phyloP scores from a whole-genome alignment of 1,140 invertebrate species.

The Parapsyche elsis region DNA sequence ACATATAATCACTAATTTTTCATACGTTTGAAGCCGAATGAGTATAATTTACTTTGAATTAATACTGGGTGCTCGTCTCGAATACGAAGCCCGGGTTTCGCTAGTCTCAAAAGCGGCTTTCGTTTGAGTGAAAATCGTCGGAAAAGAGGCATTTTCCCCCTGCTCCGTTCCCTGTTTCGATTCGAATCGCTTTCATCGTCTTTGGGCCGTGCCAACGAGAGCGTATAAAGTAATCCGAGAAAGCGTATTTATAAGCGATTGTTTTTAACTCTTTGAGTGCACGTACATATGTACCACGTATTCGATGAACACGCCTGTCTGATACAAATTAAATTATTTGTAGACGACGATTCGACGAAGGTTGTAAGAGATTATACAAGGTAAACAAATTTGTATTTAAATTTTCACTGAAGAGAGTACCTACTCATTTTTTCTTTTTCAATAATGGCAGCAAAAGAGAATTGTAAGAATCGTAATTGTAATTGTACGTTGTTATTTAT shows the following conservation, averaged over 20 bases:
- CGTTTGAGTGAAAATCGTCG: not conserved
- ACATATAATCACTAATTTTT: no score
- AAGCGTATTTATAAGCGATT: conserved; percentile 4
- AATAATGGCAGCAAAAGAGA: no score
- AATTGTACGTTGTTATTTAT: no score
- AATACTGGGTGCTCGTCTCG: no score
- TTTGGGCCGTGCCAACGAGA: not conserved
- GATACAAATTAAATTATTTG: not conserved
- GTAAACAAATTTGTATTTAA: no score
- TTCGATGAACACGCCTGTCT: not conserved
- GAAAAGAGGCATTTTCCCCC: not conserved
- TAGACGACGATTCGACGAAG: no score
- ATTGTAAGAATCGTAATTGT: no score
- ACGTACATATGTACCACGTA: not conserved
- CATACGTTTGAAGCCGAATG: no score
- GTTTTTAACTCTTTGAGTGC: conserved; percentile 3
- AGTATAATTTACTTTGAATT: no score
- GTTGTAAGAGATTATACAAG: no score
- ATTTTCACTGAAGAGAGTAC: no score
- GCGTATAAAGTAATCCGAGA: not conserved
- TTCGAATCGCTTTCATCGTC: not conserved
- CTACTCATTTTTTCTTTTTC: no score
- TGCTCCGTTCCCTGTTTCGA: not conserved
- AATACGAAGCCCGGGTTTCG: not conserved
- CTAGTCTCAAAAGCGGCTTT: not conserved